Conservation (phyloP, 2,797 vertebrate species). For the Podarcis siculus region DNA sequence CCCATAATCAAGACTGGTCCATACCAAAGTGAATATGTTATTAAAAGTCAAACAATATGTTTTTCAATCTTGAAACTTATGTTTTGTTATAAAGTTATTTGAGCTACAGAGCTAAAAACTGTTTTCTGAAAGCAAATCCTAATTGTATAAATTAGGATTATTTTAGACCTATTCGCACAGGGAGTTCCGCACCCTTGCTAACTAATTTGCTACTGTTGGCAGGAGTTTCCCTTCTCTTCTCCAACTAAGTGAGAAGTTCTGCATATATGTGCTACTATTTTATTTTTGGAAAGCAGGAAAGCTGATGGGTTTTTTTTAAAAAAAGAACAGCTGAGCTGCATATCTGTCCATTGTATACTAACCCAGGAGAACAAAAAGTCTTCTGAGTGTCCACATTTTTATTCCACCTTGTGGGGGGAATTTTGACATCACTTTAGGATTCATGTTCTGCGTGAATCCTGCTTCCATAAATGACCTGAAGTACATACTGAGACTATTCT, state of each 20-base stretch:
- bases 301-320: background rate
- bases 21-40: constrained; percentile 68
- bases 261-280: background rate
- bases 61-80: constrained; percentile 67
- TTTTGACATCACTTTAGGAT: background rate
- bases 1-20: constrained; percentile 59
- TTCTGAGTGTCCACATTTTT: background rate
- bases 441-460: background rate
- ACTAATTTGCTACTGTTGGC: constrained; percentile 10
- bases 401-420: background rate
- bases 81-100: constrained; percentile 37
- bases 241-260: background rate
- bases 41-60: constrained; percentile 66
- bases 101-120: constrained; percentile 38
- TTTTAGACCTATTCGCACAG: constrained; percentile 12
- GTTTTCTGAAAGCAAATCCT: background rate
- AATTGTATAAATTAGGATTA: constrained; percentile 8
- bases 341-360: background rate
- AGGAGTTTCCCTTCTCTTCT: constrained; percentile 1
- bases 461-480: background rate
- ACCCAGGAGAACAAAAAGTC: background rate
- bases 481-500: background rate
- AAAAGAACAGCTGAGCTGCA: background rate
- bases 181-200: background rate
- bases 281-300: background rate